Evolutionary conservation across 2,888 invertebrate genomes (phyloP).

Genomic region (Limenitis camilla): DNA sequence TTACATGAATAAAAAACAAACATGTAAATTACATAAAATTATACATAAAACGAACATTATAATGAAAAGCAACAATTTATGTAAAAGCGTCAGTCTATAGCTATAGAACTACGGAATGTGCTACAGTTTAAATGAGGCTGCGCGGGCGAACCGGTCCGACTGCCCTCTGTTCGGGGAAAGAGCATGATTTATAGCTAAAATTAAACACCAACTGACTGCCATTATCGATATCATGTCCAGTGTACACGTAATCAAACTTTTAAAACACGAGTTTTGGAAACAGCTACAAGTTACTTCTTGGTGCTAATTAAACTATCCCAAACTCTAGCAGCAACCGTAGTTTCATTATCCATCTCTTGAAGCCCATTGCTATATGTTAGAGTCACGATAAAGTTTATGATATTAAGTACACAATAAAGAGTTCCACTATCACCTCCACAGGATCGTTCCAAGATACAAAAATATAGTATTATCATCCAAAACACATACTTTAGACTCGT

Average conservation of each 20-base stretch:
- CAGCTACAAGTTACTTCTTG: no score
- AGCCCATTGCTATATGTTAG: no score
- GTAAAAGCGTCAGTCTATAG: conserved; percentile 39
- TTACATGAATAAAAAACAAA: background rate
- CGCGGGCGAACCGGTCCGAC: conserved; percentile 63
- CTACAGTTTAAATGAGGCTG: conserved; percentile 75
- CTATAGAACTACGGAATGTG: conserved; percentile 63
- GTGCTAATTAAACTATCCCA: no score
- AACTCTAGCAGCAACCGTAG: no score
- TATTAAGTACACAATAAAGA: no score
- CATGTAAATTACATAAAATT: background rate
- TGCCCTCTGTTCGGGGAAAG: conserved; percentile 60
- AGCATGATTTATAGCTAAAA: conserved; percentile 68
- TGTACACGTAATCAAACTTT: conserved; percentile 23
- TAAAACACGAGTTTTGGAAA: conserved; percentile 16
- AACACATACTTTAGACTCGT: no score
- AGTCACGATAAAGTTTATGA: no score
- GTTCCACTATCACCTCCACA: no score
- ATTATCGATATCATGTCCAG: conserved; percentile 27
- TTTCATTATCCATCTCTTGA: no score
- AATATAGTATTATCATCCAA: no score
- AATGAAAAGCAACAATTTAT: background rate
- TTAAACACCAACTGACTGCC: conserved; percentile 45
- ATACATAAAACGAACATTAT: background rate
- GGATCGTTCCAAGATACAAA: no score